These are phyloP conservation scores for Psittacula echo DNA, from an alignment of 2,797 vertebrate species.

Conservation along the genomic window DNA sequence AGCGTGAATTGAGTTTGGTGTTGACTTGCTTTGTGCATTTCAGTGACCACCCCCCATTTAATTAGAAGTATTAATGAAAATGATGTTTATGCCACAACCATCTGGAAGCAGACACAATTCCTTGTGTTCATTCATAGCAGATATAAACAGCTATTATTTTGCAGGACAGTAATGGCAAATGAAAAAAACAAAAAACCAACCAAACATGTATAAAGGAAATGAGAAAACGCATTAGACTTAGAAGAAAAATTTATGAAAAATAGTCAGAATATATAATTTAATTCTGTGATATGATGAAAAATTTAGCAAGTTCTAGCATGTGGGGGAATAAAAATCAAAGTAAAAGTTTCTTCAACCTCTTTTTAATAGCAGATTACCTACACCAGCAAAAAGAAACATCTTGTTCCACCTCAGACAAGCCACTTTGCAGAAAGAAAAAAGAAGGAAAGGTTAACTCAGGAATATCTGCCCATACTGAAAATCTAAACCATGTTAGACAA, in stretches of 20 bases:
- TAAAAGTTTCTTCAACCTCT: slow-evolving; percentile 15
- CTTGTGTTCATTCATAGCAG: neutral
- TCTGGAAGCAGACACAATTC: neutral
- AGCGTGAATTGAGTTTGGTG: neutral
- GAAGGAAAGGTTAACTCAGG: slow-evolving; percentile 38
- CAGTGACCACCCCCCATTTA: neutral
- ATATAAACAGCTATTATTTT: neutral
- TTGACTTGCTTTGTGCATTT: neutral
- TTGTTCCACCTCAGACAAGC: neutral
- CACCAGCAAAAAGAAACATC: slow-evolving; percentile 18
- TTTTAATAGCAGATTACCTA: slow-evolving; percentile 42
- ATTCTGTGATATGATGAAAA: neutral
- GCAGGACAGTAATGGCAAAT: neutral
- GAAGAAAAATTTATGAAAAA: neutral
- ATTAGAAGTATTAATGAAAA: neutral
- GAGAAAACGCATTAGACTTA: neutral
- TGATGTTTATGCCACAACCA: neutral
- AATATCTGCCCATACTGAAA: slow-evolving; percentile 4
- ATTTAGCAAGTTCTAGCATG: neutral
- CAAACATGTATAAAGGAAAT: neutral
- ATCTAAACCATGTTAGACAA: neutral
- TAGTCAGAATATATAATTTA: neutral
- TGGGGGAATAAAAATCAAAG: neutral
- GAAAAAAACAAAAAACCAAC: neutral
- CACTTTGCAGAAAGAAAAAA: slow-evolving; percentile 14